Percentiles rank a stretch among this genome's conserved stretches.
Evolutionary conservation across 2,113 vertebrate species (phyloP).

Genomic region (Osmerus eperlanus): DNA sequence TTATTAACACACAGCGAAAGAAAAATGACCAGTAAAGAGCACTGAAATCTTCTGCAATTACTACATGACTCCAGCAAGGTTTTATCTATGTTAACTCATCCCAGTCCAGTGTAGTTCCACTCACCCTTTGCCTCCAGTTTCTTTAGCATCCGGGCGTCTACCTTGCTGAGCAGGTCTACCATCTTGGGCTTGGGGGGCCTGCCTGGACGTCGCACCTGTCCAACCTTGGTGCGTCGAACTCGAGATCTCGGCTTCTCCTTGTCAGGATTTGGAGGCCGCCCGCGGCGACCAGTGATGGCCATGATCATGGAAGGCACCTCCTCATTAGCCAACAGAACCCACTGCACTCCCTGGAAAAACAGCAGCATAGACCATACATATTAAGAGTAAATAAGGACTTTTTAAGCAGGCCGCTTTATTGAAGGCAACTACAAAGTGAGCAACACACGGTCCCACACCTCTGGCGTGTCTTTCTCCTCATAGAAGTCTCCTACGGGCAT

Average conservation of each 20-base stretch:
- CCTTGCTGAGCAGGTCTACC: constrained; percentile 85
- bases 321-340: constrained; percentile 85
- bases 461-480: constrained; percentile 86
- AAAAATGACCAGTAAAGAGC: neutral
- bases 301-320: constrained; percentile 94
- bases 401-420: neutral
- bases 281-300: constrained; percentile 92
- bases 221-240: constrained; percentile 64
- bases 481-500: constrained; percentile 97
- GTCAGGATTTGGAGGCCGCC: constrained; percentile 91
- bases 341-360: constrained; percentile 78
- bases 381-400: no score
- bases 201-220: constrained; percentile 74
- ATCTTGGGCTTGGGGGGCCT: constrained; percentile 87
- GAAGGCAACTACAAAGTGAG: neutral
- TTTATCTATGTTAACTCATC: neutral
- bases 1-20: neutral
- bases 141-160: constrained; percentile 81
- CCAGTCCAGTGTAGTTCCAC: constrained; percentile 8
- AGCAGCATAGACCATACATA: no score
- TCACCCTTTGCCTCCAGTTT: constrained; percentile 87
- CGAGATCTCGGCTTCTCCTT: constrained; percentile 71
- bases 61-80: neutral
- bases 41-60: no score
- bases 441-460: constrained; percentile 69